Percentiles rank a stretch among this genome's conserved stretches.
Evolutionary conservation across 1,140 invertebrate species (phyloP).

Genomic region (Trypoxylus dichotomus): DNA sequence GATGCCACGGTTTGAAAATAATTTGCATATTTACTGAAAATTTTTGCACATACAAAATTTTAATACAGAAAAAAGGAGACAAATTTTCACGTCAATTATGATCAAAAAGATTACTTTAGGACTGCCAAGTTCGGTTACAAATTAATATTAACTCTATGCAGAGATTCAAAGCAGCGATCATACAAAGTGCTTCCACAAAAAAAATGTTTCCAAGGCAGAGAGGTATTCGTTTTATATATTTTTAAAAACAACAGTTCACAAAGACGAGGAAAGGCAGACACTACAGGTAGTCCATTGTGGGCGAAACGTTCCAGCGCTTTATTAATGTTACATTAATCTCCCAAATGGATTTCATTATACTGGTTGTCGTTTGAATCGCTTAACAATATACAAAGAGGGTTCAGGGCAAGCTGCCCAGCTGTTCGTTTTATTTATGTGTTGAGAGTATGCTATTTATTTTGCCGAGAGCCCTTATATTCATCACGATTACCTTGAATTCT

Average conservation of each 20-base stretch:
- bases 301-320: not conserved
- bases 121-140: no score
- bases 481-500: not conserved
- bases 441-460: not conserved
- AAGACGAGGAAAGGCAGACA: not conserved
- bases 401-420: not conserved
- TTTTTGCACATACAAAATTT: no score
- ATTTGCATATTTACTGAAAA: no score
- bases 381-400: conserved; percentile 13
- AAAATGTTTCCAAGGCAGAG: not conserved
- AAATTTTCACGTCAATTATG: no score
- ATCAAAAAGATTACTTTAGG: no score
- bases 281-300: conserved; percentile 4
- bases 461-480: not conserved
- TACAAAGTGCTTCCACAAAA: no score
- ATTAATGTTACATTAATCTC: conserved; percentile 25
- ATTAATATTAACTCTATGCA: no score
- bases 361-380: conserved; percentile 19
- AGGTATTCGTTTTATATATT: not conserved
- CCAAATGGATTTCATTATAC: conserved; percentile 10
- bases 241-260: not conserved
- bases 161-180: no score
- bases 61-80: no score
- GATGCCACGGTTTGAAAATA: no score
- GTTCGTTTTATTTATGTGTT: not conserved